A percentile compares a stretch with the other conserved stretches of the same genome.
These are phyloP conservation scores for Rallus limicola DNA, from an alignment of 2,113 vertebrate genomes.

Conservation along the genomic window DNA sequence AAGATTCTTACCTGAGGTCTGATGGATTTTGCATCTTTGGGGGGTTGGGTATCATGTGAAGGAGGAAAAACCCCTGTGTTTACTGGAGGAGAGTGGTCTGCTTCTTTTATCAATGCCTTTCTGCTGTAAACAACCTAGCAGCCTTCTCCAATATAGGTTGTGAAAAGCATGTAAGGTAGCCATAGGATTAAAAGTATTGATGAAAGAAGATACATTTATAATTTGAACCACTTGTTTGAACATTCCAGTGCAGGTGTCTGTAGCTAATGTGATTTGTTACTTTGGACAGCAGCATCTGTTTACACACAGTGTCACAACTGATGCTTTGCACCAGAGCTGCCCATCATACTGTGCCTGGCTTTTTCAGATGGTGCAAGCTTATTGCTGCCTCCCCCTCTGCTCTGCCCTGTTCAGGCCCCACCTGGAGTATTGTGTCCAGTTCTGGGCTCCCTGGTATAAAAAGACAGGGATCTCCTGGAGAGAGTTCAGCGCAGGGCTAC, in stretches of 20 bases:
- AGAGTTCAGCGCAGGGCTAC: too few species aligned
- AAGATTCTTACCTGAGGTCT: background rate
- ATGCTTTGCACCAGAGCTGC: background rate
- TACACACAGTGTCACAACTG: background rate
- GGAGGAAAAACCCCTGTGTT: background rate
- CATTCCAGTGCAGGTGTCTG: background rate
- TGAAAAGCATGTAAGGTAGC: background rate
- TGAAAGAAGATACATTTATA: background rate
- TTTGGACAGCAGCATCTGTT: background rate
- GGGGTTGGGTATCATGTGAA: background rate
- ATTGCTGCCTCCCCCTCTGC: background rate
- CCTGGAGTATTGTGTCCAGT: too few species aligned
- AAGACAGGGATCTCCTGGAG: too few species aligned
- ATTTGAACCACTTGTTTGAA: background rate
- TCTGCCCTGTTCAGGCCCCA: too few species aligned
- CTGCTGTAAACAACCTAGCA: background rate
- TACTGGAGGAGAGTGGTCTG: background rate
- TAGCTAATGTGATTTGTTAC: background rate
- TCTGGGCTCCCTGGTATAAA: too few species aligned
- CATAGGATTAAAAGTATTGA: background rate
- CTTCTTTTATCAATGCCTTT: background rate
- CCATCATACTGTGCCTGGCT: background rate
- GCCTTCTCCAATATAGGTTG: background rate
- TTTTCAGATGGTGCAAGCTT: background rate
- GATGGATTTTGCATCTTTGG: background rate